Conservation (phyloP, 2,113 vertebrate genomes). For the Fregetta grallaria region DNA sequence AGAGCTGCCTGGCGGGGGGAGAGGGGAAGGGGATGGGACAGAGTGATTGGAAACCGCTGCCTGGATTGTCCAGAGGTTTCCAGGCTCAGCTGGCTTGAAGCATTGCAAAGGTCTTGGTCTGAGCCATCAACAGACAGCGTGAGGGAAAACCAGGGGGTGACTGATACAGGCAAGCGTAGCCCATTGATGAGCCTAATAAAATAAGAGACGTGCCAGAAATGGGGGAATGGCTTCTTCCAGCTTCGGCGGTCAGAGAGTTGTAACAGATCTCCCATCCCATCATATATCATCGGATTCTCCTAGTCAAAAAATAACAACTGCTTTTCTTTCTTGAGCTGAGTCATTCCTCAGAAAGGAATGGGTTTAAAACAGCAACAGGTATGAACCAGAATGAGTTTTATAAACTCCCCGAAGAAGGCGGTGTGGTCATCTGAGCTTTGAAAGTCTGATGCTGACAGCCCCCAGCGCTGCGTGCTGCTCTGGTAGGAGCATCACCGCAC, state of each 20-base stretch:
- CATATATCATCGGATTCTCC: background rate
- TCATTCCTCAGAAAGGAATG: background rate
- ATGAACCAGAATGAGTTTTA: background rate
- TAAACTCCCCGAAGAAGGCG: background rate
- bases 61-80: background rate
- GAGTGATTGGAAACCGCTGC: background rate
- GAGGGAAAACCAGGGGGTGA: background rate
- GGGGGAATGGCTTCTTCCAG: background rate
- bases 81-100: background rate
- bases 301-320: background rate
- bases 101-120: background rate
- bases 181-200: background rate
- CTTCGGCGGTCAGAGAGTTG: background rate
- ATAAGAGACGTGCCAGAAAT: background rate
- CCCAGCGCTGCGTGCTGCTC: accelerated
- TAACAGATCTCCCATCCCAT: background rate
- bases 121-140: background rate
- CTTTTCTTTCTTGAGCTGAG: background rate
- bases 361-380: background rate
- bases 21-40: background rate
- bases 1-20: background rate
- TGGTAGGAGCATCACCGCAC: background rate
- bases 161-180: background rate
- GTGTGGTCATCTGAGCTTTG: background rate
- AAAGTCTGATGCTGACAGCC: background rate